Evolutionary conservation across 2,797 vertebrate species (phyloP).

Genomic region (Anisognathus igniventris): DNA sequence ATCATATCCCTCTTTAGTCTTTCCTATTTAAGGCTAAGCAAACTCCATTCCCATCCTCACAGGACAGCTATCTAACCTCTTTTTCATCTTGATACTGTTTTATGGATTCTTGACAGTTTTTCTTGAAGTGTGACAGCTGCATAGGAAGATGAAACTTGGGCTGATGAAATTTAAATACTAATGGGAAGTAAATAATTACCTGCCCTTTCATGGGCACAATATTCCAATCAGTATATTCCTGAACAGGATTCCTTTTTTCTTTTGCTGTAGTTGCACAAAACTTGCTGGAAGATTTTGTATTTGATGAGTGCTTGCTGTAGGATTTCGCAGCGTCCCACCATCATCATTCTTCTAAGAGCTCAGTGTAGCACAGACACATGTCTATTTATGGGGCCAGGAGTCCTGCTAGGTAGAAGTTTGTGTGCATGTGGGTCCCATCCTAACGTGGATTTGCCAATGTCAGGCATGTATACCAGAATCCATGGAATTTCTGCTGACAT

Average conservation of each 20-base stretch:
- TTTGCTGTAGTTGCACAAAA: background rate
- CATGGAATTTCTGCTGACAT: background rate
- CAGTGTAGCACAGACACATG: background rate
- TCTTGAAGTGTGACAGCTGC: background rate
- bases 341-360: background rate
- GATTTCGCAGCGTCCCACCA: rapidly evolving
- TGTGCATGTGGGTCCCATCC: background rate
- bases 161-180: background rate
- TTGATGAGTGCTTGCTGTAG: background rate
- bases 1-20: background rate
- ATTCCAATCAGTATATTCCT: background rate
- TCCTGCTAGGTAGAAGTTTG: background rate
- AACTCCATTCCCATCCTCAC: background rate
- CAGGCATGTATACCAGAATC: background rate
- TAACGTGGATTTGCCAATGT: background rate
- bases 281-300: background rate
- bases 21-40: background rate
- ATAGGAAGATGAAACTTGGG: background rate
- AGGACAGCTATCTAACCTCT: background rate
- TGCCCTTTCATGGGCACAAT: background rate
- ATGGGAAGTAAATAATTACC: conserved; percentile 1
- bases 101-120: background rate
- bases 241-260: background rate
- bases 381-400: background rate
- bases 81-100: background rate